These are phyloP conservation scores for Dexiosoma caninum DNA, from an alignment of 2,888 invertebrate species.

Conservation along the genomic window DNA sequence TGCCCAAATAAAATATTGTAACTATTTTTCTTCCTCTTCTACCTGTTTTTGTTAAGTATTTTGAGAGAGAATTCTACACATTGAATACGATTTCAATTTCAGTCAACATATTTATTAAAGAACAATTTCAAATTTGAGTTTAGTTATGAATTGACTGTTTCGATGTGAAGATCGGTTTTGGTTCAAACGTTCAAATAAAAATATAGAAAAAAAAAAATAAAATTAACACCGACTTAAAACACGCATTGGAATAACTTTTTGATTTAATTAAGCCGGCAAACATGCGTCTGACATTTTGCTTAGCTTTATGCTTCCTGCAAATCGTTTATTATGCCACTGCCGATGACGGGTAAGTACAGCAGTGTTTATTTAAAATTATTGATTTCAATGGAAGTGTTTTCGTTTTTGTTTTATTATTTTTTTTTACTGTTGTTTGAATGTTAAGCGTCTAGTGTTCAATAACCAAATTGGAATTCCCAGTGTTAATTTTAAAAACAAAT, in stretches of 20 bases:
- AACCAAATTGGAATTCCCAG: conserved; percentile 39
- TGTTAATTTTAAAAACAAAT: background rate
- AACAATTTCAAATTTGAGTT: background rate
- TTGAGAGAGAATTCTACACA: background rate
- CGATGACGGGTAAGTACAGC: conserved; percentile 44
- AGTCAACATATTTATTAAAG: background rate
- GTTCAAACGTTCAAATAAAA: background rate
- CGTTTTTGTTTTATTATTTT: background rate
- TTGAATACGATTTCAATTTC: background rate
- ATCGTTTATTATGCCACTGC: conserved; percentile 26
- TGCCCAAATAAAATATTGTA: no score
- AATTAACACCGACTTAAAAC: background rate
- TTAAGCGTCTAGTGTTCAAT: background rate
- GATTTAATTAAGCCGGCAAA: background rate
- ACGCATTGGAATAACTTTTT: background rate
- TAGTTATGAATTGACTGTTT: conserved; percentile 34
- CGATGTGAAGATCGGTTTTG: conserved; percentile 26
- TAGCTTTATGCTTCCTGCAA: conserved; percentile 38
- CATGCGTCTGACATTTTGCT: conserved; percentile 39
- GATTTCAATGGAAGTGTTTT: background rate
- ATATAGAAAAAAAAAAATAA: background rate
- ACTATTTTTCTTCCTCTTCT: no score
- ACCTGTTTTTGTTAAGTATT: background rate
- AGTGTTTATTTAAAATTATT: background rate
- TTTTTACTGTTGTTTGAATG: background rate